Percentiles rank a stretch among this genome's conserved stretches.
Evolutionary conservation across 2,888 invertebrate genomes (phyloP).

Genomic region (Spisula solida): DNA sequence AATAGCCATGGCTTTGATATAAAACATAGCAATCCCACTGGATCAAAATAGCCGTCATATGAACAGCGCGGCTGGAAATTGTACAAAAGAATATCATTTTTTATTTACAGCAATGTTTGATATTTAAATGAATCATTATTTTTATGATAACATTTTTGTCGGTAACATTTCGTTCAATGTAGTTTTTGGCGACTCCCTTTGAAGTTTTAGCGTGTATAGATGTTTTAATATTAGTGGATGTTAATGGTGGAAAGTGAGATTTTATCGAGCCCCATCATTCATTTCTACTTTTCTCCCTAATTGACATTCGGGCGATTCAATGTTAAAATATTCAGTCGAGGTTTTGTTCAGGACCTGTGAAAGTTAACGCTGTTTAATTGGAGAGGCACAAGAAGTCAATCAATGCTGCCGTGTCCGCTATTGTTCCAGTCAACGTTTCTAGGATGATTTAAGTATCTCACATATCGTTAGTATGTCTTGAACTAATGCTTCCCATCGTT

Average conservation of each 20-base stretch:
- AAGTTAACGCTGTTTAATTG: slow-evolving; percentile 29
- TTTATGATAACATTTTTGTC: slow-evolving; percentile 66
- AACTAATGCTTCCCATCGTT: background rate
- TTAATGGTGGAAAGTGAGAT: slow-evolving; percentile 68
- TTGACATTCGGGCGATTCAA: slow-evolving; percentile 62
- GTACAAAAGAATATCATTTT: slow-evolving; percentile 61
- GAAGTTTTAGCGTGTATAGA: slow-evolving; percentile 58
- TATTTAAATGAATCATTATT: slow-evolving; percentile 71
- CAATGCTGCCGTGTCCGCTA: background rate
- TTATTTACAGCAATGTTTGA: slow-evolving; percentile 62
- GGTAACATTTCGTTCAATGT: slow-evolving; percentile 61
- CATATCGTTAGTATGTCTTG: slow-evolving; percentile 12
- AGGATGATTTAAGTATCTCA: background rate
- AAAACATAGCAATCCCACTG: background rate
- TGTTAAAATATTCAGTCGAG: slow-evolving; percentile 60
- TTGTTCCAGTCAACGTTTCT: background rate
- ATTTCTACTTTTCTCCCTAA: slow-evolving; percentile 53
- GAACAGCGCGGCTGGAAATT: slow-evolving; percentile 57
- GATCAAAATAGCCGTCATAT: slow-evolving; percentile 16
- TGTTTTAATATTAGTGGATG: slow-evolving; percentile 54
- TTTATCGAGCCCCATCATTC: slow-evolving; percentile 64
- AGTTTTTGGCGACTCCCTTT: slow-evolving; percentile 56
- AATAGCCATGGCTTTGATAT: slow-evolving; percentile 38
- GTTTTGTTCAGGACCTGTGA: slow-evolving; percentile 49
- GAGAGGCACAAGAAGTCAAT: slow-evolving; percentile 29